phyloP scores from a whole-genome alignment of 2,888 invertebrate genomes.

The Lochmaea capreae region DNA sequence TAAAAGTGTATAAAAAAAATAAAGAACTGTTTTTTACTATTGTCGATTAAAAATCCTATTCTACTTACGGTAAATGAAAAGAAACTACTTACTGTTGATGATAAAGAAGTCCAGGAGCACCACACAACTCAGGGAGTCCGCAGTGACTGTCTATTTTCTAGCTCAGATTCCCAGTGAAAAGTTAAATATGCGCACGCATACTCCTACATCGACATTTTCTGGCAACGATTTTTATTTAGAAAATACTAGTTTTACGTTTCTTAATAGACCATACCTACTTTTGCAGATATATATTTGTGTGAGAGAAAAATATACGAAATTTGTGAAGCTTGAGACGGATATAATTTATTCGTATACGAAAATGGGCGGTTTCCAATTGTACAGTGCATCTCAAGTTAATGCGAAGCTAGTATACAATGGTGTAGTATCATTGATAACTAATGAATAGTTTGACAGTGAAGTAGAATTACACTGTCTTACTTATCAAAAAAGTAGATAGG shows the following conservation, averaged over 20 bases:
- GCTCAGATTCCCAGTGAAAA: constrained; percentile 44
- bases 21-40: too few species aligned
- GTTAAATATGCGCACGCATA: constrained; percentile 50
- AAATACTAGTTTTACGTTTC: constrained; percentile 46
- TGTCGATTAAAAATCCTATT: too few species aligned
- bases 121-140: constrained; percentile 66
- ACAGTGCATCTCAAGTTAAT: constrained; percentile 3
- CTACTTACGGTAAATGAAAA: background rate
- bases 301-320: constrained; percentile 4
- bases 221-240: constrained; percentile 49
- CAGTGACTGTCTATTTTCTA: constrained; percentile 62
- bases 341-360: constrained; percentile 7
- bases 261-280: constrained; percentile 31
- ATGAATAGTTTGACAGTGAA: too few species aligned
- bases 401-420: too few species aligned
- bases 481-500: too few species aligned
- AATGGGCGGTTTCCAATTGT: constrained; percentile 9
- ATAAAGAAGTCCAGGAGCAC: constrained; percentile 66
- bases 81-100: constrained; percentile 59
- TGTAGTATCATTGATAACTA: too few species aligned
- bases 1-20: too few species aligned
- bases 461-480: too few species aligned
- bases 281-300: constrained; percentile 32
- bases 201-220: constrained; percentile 45
- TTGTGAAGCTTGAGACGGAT: constrained; percentile 15